These are phyloP conservation scores for Buphagus erythrorhynchus DNA, from an alignment of 2,797 vertebrate species.

Conservation along the genomic window DNA sequence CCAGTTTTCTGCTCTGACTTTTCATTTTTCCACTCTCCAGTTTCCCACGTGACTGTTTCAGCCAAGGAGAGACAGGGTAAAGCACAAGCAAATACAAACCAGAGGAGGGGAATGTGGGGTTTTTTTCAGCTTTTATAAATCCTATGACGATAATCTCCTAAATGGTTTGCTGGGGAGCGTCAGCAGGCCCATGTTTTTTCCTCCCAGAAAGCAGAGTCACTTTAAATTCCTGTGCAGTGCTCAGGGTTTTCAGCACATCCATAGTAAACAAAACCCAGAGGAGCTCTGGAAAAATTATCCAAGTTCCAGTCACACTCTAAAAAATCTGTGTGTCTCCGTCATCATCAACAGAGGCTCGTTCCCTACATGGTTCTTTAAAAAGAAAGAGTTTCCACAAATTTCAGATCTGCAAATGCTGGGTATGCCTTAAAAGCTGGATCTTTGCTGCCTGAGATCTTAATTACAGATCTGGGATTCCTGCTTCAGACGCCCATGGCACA, in stretches of 20 bases:
- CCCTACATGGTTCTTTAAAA: not conserved
- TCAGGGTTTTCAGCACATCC: not conserved
- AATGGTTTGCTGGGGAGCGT: not conserved
- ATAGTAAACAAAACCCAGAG: not conserved
- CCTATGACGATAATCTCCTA: not conserved
- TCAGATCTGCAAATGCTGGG: not conserved
- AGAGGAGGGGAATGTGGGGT: not conserved
- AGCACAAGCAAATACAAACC: not conserved
- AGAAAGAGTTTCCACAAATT: not conserved
- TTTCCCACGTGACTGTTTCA: not conserved
- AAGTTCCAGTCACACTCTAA: not conserved
- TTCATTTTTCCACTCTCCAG: not conserved
- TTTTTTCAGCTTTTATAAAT: not conserved
- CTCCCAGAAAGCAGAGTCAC: not conserved
- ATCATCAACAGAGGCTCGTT: not conserved
- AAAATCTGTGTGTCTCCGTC: fast-evolving
- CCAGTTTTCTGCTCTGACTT: not conserved
- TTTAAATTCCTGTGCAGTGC: not conserved
- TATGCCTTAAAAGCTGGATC: not conserved
- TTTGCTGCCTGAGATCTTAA: not conserved
- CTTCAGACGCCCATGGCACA: not conserved
- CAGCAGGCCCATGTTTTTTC: not conserved
- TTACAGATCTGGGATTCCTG: not conserved
- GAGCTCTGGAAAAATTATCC: not conserved
- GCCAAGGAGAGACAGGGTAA: not conserved